phyloP scores from a whole-genome alignment of 2,888 invertebrate genomes.

The Tiphia femorata region DNA sequence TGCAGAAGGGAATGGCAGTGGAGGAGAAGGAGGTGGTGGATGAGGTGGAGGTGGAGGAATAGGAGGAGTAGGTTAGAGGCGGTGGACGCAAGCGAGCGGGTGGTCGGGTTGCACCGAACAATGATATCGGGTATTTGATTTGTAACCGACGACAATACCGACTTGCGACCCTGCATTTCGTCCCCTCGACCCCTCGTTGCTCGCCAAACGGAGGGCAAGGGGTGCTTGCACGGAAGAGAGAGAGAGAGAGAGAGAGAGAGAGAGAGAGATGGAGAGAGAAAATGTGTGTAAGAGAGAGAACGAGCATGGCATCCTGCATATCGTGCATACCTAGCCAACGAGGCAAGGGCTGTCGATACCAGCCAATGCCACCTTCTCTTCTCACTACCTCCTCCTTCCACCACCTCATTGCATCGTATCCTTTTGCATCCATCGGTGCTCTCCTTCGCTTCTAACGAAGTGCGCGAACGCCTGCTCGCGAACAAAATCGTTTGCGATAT shows the following conservation, averaged over 20 bases:
- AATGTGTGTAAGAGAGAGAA: neutral
- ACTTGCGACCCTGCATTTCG: constrained; percentile 57
- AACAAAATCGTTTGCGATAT: too few species aligned
- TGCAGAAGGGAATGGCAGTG: constrained; percentile 36
- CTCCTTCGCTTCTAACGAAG: too few species aligned
- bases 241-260: neutral
- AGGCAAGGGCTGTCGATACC: constrained; percentile 45
- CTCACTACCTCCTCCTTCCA: too few species aligned
- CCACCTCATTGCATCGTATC: too few species aligned
- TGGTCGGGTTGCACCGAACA: constrained; percentile 58
- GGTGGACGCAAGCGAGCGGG: constrained; percentile 35
- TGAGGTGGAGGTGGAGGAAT: constrained; percentile 17
- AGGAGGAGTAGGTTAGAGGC: constrained; percentile 24
- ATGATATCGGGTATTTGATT: constrained; percentile 69
- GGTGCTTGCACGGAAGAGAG: neutral
- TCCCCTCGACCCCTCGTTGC: too few species aligned
- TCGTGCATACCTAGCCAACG: constrained; percentile 6
- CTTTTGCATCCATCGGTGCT: too few species aligned
- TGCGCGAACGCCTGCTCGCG: too few species aligned
- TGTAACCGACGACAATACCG: constrained; percentile 68
- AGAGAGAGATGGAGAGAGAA: neutral
- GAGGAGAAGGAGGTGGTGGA: constrained; percentile 35
- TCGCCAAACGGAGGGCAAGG: too few species aligned
- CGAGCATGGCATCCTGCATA: neutral
- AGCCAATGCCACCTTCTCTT: constrained; percentile 37